Conservation (phyloP, 2,888 invertebrate genomes). For the Acanthococcus lagerstroemiae region DNA sequence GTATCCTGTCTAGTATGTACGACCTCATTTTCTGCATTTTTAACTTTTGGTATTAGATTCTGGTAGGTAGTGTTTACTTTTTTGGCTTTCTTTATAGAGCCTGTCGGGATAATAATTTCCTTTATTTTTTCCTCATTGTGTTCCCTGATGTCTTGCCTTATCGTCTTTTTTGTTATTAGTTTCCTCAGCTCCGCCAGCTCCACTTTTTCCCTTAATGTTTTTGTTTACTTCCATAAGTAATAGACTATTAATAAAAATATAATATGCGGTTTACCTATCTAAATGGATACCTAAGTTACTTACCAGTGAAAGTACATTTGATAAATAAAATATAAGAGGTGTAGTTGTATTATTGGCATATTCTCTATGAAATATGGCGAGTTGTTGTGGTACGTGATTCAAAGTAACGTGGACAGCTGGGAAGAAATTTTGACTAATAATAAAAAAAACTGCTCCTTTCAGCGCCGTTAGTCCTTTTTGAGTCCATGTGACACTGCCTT, state of each 20-base stretch:
- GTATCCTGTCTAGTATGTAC: too few species aligned
- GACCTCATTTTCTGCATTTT: too few species aligned
- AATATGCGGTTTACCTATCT: too few species aligned
- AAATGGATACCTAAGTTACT: too few species aligned
- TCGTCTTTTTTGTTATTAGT: neutral
- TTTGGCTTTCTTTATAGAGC: too few species aligned
- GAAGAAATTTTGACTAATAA: conserved; percentile 84
- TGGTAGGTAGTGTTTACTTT: too few species aligned
- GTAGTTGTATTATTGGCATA: conserved; percentile 72
- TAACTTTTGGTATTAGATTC: too few species aligned
- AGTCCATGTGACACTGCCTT: conserved; percentile 58
- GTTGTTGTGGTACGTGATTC: conserved; percentile 67
- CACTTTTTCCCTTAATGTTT: neutral
- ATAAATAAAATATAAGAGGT: conserved; percentile 66
- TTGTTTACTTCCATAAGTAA: neutral
- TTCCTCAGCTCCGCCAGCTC: neutral
- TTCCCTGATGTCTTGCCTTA: neutral
- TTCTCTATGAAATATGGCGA: conserved; percentile 72
- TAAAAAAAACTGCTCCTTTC: conserved; percentile 76
- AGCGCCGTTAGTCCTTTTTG: conserved; percentile 78
- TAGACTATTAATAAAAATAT: too few species aligned
- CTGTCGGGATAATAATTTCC: too few species aligned
- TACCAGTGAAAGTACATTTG: conserved; percentile 72
- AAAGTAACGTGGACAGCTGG: conserved; percentile 83
- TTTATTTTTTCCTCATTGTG: too few species aligned